Base-by-base conservation (phyloP, 1,140 invertebrate species). In the Apolygus lucorum region DNA sequence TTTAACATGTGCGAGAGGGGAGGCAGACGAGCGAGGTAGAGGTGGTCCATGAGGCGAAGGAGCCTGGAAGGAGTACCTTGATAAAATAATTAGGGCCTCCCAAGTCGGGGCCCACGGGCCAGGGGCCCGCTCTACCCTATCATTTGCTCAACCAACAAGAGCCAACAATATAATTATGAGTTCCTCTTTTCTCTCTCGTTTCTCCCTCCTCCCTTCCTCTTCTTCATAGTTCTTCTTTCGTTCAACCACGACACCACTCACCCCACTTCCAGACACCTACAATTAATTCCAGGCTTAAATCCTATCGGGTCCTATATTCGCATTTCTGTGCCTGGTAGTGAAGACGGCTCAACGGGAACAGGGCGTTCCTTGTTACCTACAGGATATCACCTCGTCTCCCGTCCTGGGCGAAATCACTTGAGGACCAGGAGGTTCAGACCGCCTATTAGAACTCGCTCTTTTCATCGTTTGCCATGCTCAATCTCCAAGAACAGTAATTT, bases 41-140 rank as follows among this genome's bases (percentile, higher is more conserved):
- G 17, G 34, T 49, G 34, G 34, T 49, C 8, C 34, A 11, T 8
- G 34, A 49, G 34, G 34, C 17, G 34, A 49, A 11, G 34, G 34
- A 17, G 8, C 34, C 34, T 17, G 34, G 8, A 17, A 17, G 34
- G 54, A 59, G 54, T 59, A 59, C 54, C 69, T 73, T 73, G 72
- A 73, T 73, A 73, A 73, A 73, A 73, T 73, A 73, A 73, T 73
- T 73, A 73, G 70, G 70, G 69, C 70, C 72, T 71, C 70, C 72
- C 72, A 69, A 68, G 67, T 28, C 24, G 62, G 26, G 67, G 26
- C 21, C 69, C 52, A 65, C 42, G 63, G 62, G 66, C 70, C 68
- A 64, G 64, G 49, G 65, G 52, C 67, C 27, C 49, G 42, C n/a
- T 26, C 54, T 59, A 73, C 66, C 72, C 72, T 73, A 73, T 73